phyloP scores from a whole-genome alignment of 2,888 invertebrate species.

The Sarcophaga rosellei region DNA sequence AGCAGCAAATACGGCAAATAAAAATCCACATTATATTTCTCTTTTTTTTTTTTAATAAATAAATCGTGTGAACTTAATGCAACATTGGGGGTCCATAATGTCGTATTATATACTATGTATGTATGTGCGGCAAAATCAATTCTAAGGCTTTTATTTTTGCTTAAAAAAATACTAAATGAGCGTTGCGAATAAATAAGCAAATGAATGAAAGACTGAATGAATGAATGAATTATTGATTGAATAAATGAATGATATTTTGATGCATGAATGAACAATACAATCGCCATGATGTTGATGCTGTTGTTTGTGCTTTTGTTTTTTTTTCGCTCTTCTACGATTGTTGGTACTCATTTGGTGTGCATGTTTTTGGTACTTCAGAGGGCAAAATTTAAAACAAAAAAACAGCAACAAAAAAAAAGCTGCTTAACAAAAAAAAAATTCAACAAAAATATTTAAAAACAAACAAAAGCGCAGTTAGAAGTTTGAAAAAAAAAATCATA shows the following conservation, averaged over 20 bases:
- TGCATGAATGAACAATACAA: conserved; percentile 4
- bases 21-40: neutral
- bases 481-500: neutral
- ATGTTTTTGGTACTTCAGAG: conserved; percentile 51
- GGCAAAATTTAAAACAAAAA: conserved; percentile 16
- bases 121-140: no score
- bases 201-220: conserved; percentile 19
- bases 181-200: conserved; percentile 1
- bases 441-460: conserved; percentile 60
- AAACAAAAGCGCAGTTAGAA: conserved; percentile 73
- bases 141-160: neutral
- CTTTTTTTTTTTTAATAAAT: conserved; percentile 52
- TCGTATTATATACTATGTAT: neutral
- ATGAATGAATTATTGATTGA: conserved; percentile 21
- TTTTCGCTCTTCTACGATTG: conserved; percentile 1
- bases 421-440: neutral
- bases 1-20: conserved; percentile 56
- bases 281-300: conserved; percentile 49
- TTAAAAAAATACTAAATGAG: neutral
- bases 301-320: conserved; percentile 55
- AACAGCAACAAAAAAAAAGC: no score
- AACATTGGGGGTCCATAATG: conserved; percentile 64
- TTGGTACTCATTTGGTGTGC: neutral
- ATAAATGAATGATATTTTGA: conserved; percentile 25
- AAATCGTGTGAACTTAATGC: conserved; percentile 69